Conservation (phyloP, 2,113 vertebrate species). For the Zosterops pallidus region DNA sequence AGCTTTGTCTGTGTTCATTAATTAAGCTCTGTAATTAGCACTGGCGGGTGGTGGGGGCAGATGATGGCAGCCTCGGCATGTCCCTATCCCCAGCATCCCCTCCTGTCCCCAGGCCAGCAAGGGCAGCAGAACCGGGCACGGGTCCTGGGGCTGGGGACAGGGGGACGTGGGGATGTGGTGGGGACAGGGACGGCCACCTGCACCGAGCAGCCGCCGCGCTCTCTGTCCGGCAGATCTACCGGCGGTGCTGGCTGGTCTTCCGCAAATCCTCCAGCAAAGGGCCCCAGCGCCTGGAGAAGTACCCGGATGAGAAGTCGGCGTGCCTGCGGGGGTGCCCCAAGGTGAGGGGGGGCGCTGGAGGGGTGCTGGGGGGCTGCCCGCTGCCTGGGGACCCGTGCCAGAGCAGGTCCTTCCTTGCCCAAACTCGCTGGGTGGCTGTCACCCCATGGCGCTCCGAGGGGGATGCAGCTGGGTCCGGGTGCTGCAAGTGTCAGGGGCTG, state of each 20-base stretch:
- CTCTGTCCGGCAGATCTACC: constrained; percentile 86
- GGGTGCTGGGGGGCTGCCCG: neutral
- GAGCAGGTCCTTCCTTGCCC: neutral
- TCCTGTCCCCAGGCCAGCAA: neutral
- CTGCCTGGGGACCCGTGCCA: neutral
- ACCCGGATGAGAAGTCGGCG: constrained; percentile 91
- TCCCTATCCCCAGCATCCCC: neutral
- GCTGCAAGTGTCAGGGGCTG: neutral
- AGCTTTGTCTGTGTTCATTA: neutral
- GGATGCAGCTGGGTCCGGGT: neutral
- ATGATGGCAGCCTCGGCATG: neutral
- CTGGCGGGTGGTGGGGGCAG: neutral
- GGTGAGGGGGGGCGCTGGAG: constrained; percentile 65
- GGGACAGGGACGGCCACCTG: neutral
- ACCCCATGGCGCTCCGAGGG: fast-evolving
- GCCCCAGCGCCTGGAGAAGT: constrained; percentile 92
- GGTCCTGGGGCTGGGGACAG: neutral
- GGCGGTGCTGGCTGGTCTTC: constrained; percentile 96
- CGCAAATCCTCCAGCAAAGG: constrained; percentile 97
- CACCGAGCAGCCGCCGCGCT: neutral
- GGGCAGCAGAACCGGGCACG: neutral
- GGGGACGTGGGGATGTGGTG: neutral
- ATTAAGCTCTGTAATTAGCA: constrained; percentile 15
- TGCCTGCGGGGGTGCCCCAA: constrained; percentile 87
- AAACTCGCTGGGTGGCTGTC: neutral